Conservation (phyloP, 2,797 vertebrate species). For the Tragopan temminckii region DNA sequence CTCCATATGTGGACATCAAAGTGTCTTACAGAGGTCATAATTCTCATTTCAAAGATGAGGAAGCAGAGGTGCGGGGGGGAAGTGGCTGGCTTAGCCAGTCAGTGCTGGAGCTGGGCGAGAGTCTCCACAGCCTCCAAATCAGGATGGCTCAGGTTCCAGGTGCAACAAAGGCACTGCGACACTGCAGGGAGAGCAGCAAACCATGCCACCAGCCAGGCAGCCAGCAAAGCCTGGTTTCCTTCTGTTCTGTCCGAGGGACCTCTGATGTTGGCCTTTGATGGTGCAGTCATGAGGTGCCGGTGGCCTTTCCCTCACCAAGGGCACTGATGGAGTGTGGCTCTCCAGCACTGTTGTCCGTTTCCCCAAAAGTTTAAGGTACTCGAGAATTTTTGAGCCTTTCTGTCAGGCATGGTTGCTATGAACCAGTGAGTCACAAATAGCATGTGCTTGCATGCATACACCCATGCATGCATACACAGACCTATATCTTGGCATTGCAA, state of each 20-base stretch:
- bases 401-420: background rate
- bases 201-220: background rate
- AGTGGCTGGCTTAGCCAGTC: constrained; percentile 28
- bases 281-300: background rate
- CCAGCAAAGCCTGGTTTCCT: background rate
- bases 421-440: background rate
- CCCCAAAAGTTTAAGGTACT: background rate
- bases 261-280: background rate
- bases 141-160: background rate
- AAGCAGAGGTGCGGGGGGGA: constrained; percentile 38
- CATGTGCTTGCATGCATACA: too few relatives aligned
- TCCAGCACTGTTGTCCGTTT: background rate
- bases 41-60: constrained; percentile 39
- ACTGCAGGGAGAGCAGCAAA: background rate
- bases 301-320: background rate
- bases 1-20: constrained; percentile 38
- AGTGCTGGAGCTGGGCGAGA: background rate
- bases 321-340: background rate
- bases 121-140: background rate
- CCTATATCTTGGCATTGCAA: background rate
- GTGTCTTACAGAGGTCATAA: constrained; percentile 7
- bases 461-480: background rate
- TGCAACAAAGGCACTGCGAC: background rate
- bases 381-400: background rate
- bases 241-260: background rate